Evolutionary conservation across 2,113 vertebrate species (phyloP), one percentile per base, ranked within the genome.

Genomic region (Triplophysa rosa): DNA sequence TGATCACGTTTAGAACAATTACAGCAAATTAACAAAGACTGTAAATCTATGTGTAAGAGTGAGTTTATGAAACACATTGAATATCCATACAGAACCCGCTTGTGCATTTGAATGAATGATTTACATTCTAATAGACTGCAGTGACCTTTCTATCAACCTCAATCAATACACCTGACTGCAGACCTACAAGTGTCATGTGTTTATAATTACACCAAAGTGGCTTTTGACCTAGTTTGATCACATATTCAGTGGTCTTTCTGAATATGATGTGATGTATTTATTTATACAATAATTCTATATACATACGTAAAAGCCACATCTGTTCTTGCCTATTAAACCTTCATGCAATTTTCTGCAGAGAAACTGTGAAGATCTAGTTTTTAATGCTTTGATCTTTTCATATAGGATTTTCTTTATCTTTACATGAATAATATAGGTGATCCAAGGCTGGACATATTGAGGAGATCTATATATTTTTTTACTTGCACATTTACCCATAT

Each of bases 111-210:
- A 72, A 59, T 59, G n/a, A 42, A 4, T 59, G 5, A 72, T 72
- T 21, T 72, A 17, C 69, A 42, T 59, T 42, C 59, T 72, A 72
- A 72, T 42, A 72, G 33, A 59, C 70, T 16, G 54, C 12, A 72
- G 54, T 24, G 33, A 72, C 70, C 70, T 72, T 59, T 40, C 47
- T 13, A 24, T 11, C 13, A n/a, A 42, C 54, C 33, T n/a, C 13
- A 61, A 73, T 73, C 54, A 73, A 61, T 73, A 73, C 29, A 59
- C 54, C 19, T 59, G n/a, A 59, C 54, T 59, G n/a, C 69, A 72
- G 40, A 24, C 58, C 19, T 40, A n/a, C 29, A 72, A 37, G 52
- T 72, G 19, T 42, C 56, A n/a, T 59, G 52, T 37, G 0, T 45
- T 54, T 33, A 69, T 62, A 52, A 52, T 14, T 79, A 54, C 21